Base-by-base conservation (phyloP, 1,140 invertebrate genomes). In the Neodiprion virginianus region DNA sequence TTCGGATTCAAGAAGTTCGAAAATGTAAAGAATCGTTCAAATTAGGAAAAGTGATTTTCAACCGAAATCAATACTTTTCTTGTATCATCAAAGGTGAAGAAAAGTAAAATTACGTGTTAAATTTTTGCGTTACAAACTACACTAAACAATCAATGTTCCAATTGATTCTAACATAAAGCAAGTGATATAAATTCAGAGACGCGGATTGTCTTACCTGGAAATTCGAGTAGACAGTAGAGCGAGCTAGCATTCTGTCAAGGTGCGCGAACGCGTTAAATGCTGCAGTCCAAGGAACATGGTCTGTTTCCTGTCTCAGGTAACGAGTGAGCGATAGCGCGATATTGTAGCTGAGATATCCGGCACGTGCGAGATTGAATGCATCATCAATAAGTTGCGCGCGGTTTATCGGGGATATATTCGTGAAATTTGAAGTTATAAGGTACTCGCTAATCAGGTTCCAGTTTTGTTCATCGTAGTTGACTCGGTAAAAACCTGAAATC, bases 381-480 rank as follows among this genome's bases (percentile, higher is more conserved):
- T 96, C 95, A 77, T 95, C 94, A n/a, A 95, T 90, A 0, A 96
- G 85, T 84, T 96, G 94, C 0, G 93, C 94, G 69, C 94, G 89
- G 70, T 93, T 93, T 81, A 17, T 92, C 28, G 90, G 85, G 79
- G 93, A 90, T 71, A 96, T 94, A 1, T 78, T 80, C 1, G 83
- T 82, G 77, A 89, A 89, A 10, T 89, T 75, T 3, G 83, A 77
- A 40, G 79, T 77, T 50, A 85, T 87, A 14, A 93, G 78, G 11
- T 87, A 87, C 14, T 79, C 72, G 8, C 80, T 88, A 9, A 93
- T 85, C 1, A 90, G 82, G 21, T 87, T 76, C 91, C 91, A 93
- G 78, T 92, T 93, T 1, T 79, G 76, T 1, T 79, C 28, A 74
- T 93, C 92, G 72, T 93, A 93, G 78, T 92, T 91, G 0, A 93